Base-by-base conservation (phyloP, 2,113 vertebrate genomes). In the Planiliza haematocheilus region DNA sequence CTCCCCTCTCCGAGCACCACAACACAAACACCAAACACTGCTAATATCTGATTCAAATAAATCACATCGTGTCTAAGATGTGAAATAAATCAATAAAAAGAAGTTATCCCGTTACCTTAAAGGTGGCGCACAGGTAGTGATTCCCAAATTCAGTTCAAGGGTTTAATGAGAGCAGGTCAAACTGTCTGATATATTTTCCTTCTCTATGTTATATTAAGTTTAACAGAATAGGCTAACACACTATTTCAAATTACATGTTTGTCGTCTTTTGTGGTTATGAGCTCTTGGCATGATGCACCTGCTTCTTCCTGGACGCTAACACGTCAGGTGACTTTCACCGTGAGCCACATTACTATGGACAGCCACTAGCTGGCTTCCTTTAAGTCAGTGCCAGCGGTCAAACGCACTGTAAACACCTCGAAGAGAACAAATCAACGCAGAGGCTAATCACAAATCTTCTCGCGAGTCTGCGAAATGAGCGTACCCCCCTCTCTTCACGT, bases 401-500 rank as follows among this genome's bases (percentile, higher is more conserved):
- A 30, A 21, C 0, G 14, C 20, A 46, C 10, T n/a, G 12, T 9
- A 59, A 37, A 57, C 61, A 36, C 20, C 18, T 13, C 8, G 3
- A 43, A 12, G 39, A 57, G 4, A 50, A n/a, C 34, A 6, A 30
- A 30, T 5, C 24, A 30, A 39, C 58, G 8, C 41, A 37, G 4
- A 34, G 10, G 17, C 21, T 20, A 3, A 45, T 37, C 41, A 24
- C 21, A 56, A 45, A 53, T 59, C 65, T 10, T 58, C 45, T 39
- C 30, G 30, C n/a, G 68, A 70, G 12, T 38, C 60, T 57, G 58
- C 57, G 69, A 39, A 67, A 52, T 36, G 30, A 2, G 36, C 51
- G 65, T 67, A 36, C 36, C 20, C 39, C 57, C n/a, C n/a, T n/a
- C 41, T 36, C 24, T 2, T 30, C 66, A 86, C 78, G 75, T 87